Base-by-base conservation (phyloP, 64 coral and sea anemone species). In the Stylophora pistillata region DNA sequence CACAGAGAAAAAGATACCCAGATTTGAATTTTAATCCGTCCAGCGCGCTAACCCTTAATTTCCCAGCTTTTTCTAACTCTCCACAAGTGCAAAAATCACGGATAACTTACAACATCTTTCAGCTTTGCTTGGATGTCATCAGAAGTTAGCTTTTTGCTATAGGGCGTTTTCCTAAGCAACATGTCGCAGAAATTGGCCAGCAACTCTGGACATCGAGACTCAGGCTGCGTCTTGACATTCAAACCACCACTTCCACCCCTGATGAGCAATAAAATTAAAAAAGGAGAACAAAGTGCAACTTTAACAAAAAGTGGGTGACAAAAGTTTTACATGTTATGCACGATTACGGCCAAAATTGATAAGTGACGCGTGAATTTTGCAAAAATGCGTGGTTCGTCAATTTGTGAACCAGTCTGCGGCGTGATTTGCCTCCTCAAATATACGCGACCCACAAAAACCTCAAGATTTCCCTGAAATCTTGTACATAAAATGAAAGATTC, bases 121-220 rank as follows among this genome's bases (percentile, higher is more conserved):
- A 98, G 92, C 47, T 98, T 98, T 11, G 55, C 79, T 87, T 94
- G 89, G 74, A 98, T 98, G 90, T 98, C 96, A 66, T 98, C 96
- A 9, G 96, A 98, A 0, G 96, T 98, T 21, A 98, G 61, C 61
- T 94, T 98, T 27, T 98, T 98, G 58, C 96, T 98, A 73, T 92
- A 98, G 16, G 96, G 89, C 20, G 92, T 98, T 92, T 98, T 98
- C 52, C 96, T 83, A 15, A 98, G 79, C 31, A 98, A 81, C 96
- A 98, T 98, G 71, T 98, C 96, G 78, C 96, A 98, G 87, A 91
- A 98, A 86, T 98, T 98, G 16, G 96, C 96, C 73, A 98, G 82
- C 54, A 98, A 83, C 71, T 98, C 96, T 30, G 96, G 96, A 94
- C 96, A 98, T 30, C 93, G 81, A 58, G 96, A 98, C 37, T 98